Base-by-base conservation (phyloP, 1,140 invertebrate species). In the Hermetia illucens region DNA sequence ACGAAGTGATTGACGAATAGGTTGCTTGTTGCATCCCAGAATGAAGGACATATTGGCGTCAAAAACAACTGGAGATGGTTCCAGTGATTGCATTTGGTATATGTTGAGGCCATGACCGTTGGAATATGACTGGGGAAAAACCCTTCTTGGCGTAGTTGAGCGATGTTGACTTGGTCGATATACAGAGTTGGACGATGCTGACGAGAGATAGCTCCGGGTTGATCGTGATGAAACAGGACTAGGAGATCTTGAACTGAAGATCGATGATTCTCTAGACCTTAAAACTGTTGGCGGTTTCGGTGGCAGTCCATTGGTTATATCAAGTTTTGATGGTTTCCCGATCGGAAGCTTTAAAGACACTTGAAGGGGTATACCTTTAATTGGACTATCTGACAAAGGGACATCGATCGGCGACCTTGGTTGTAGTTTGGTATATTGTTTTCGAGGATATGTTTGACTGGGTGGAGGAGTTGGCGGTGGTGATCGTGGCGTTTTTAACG, bases 41-140 rank as follows among this genome's bases (percentile, higher is more conserved):
- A 84, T 71, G 45, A 86, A 85, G 6, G 76, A 79, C 10, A 87
- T 61, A 49, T 83, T 85, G 0, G 79, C 82, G 46, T 83, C 77
- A 40, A 86, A 82, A 0, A 87, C 72, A 0, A 86, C 79, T 0
- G 81, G 77, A 0, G 81, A 74, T 33, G 77, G 74, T 43, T 82
- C 79, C 49, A 73, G 72, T 6, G 59, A 53, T 2, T 65, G 64
- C 27, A 75, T 52, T 46, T 78, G 71, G 27, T 71, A 66, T 3
- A 70, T 47, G 43, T 67, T 62, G 5, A 67, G 40, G 18, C 59
- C 54, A 34, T 62, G 58, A 20, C 59, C 55, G 6, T 44, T 53
- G 25, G 68, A 68, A 36, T 65, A 67, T 2, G 59, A 66, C 50
- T 80, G 74, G 5, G 77, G 77, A 44, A 72, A 81, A 36, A 72